Evolutionary conservation across 2,888 invertebrate genomes (phyloP), one percentile per base, ranked within the genome.

Genomic region (Xestobium rufovillosum): DNA sequence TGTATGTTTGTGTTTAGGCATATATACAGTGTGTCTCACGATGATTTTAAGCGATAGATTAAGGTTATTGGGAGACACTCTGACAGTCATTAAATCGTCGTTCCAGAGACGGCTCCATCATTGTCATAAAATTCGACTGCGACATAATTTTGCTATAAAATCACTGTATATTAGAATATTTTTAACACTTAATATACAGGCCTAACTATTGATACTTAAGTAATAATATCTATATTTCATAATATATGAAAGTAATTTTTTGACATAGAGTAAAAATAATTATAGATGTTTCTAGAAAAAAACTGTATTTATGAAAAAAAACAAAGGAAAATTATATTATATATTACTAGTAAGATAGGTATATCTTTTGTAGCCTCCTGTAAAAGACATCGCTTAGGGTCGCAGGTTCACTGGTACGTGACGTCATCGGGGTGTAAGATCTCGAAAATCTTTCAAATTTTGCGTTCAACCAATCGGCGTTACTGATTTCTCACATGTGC

Each of bases 171-270:
- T 66, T 66, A 64, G 62, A 62, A 64, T 64, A 66, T 65, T 66
- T 64, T 65, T 63, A 63, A 64, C 59, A 63, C 57, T 61, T 65
- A 65, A 66, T 67, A 66, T 67, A 65, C 65, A 65, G 66, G 66
- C 66, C 66, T 67, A 67, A 66, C 60, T 63, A 64, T n/a, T 56
- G 55, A 61, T 61, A 61, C 57, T 61, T 61, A 63, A 63, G 60
- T 63, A 63, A 61, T 62, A 61, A 63, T 63, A 61, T 64, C 63
- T 65, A 66, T 65, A 64, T 63, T 62, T 64, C 60, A 60, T 65
- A 63, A 60, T 61, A 61, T 60, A 61, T 57, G 53, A 56, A 61
- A 56, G 59, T 61, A 63, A 60, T 60, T 64, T n/a, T 63, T 63
- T 63, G 57, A 59, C 56, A 60, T 62, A 61, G 60, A 51, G 49